A percentile compares a stretch with the other conserved stretches of the same genome.
These are phyloP conservation scores for Zygogramma bicolorata DNA, from an alignment of 2,888 invertebrate species.

Conservation along the genomic window DNA sequence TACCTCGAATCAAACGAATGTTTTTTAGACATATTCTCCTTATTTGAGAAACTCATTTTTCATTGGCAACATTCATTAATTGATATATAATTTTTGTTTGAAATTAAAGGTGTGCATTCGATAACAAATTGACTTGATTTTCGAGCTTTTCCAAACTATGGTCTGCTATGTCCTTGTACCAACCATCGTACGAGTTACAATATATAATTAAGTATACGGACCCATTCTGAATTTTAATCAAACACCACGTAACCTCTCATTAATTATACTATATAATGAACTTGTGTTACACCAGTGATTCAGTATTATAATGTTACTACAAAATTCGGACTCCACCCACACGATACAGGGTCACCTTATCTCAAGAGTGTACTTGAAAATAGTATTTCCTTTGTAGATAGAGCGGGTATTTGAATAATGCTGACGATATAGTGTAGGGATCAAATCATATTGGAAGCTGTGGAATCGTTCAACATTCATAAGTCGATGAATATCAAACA, in stretches of 20 bases:
- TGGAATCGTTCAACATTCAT: too few species aligned
- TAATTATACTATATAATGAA: conserved; percentile 20
- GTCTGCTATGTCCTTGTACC: not conserved
- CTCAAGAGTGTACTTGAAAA: conserved; percentile 8
- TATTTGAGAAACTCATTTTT: too few species aligned
- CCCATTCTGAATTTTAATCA: conserved; percentile 34
- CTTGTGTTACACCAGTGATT: not conserved
- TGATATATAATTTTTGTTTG: too few species aligned
- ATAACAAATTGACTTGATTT: too few species aligned
- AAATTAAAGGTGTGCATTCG: too few species aligned
- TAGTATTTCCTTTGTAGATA: conserved; percentile 13
- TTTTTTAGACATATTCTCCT: too few species aligned
- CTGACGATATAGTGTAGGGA: not conserved
- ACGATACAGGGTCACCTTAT: not conserved
- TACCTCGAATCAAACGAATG: too few species aligned
- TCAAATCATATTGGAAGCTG: too few species aligned
- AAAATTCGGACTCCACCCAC: conserved; percentile 15
- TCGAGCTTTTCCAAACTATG: not conserved
- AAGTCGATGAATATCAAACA: too few species aligned
- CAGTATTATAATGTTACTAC: conserved; percentile 4
- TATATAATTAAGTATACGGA: conserved; percentile 32
- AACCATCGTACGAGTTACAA: conserved; percentile 28
- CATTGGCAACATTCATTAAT: too few species aligned
- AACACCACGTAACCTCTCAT: conserved; percentile 28
- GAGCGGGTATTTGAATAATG: not conserved